Evolutionary conservation across 2,797 vertebrate species (phyloP).

Genomic region (Catamblyrhynchus diadema): DNA sequence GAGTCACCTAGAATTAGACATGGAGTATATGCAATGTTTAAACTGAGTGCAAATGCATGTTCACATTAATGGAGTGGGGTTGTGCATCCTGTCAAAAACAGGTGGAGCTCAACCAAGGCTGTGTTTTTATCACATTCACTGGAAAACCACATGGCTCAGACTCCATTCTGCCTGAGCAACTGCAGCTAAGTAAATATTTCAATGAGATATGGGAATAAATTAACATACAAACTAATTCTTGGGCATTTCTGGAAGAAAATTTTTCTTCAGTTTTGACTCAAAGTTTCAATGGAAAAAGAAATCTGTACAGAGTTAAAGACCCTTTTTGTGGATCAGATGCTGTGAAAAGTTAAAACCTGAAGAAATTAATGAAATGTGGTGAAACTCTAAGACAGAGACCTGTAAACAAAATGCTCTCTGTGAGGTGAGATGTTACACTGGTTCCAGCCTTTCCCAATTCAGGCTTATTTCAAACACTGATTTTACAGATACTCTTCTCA

Average conservation of each 20-base stretch:
- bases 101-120: not conserved
- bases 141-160: not conserved
- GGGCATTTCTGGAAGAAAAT: not conserved
- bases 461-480: not conserved
- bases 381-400: fast-evolving
- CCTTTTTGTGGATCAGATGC: not conserved
- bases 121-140: not conserved
- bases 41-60: constrained; percentile 36
- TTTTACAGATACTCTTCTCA: not conserved
- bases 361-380: not conserved
- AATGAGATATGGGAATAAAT: constrained; percentile 22
- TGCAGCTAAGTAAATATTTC: not conserved
- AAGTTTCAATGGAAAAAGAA: not conserved
- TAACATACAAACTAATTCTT: not conserved
- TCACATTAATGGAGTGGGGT: not conserved
- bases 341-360: not conserved
- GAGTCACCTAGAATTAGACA: constrained; percentile 46
- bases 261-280: not conserved
- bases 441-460: not conserved
- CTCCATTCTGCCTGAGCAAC: not conserved
- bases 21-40: not conserved
- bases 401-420: not conserved
- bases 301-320: not conserved
- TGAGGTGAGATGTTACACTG: not conserved
- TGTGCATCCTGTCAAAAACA: not conserved